Evolutionary conservation across 2,797 vertebrate genomes (phyloP), one percentile per base, ranked within the genome.

Genomic region (Diplodus puntazzo): DNA sequence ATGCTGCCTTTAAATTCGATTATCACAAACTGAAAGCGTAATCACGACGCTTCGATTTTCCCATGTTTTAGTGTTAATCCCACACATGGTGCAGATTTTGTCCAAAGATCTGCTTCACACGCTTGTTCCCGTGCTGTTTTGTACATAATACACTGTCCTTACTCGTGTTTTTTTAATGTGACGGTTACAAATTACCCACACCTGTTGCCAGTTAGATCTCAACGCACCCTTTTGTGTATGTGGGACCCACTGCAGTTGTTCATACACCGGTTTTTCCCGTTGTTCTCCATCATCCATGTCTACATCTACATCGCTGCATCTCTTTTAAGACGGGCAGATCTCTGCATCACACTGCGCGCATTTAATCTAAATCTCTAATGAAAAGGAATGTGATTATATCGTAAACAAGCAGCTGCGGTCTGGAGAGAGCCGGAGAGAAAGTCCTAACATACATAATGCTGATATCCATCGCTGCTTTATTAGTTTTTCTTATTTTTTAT

Each of bases 331-430:
- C 27, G 70, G 43, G 21, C 54, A 45, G 58, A 53, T 74, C 60
- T 63, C 68, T 70, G 79, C 74, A 65, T 81, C 73, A 52, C 62
- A 18, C 77, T 69, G 69, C 0, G 7, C 74, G 39, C 75, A 68
- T 83, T 86, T 80, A 68, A 86, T 88, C 73, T 65, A 67, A 61
- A 82, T 67, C 73, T 80, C 54, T 78, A 87, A 86, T 87, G 79
- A 81, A 85, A 76, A 84, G 62, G 39, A 81, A 81, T 79, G 73
- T 59, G 83, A 84, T 86, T 76, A 76, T 79, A 65, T 69, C 64
- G 64, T 60, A 30, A 84, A 23, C 49, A 21, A 57, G 79, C 72
- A 71, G 76, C 80, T 82, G 85, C 73, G 66, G 73, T 23, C 66
- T 55, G 72, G 54, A 42, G 52, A 30, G 13, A 72, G 57, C 18